phyloP scores from a whole-genome alignment of 2,888 invertebrate species.

The Hartigia nigra region DNA sequence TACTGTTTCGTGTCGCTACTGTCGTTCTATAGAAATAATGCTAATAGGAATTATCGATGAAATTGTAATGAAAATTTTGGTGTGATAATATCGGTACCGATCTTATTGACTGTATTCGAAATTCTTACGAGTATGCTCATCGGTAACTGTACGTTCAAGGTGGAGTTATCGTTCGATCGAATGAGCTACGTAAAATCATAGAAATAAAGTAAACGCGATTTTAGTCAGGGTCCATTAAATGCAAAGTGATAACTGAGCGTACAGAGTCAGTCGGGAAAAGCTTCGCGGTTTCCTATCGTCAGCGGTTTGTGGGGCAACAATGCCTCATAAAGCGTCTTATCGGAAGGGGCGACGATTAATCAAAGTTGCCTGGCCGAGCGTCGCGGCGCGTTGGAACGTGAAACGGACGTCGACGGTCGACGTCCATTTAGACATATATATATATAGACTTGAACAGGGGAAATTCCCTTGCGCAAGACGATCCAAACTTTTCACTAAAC shows the following conservation, averaged over 20 bases:
- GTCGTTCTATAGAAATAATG: not conserved
- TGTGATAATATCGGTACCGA: no score
- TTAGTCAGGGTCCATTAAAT: not conserved
- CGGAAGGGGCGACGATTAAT: conserved; percentile 29
- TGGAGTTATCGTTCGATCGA: not conserved
- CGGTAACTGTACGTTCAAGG: not conserved
- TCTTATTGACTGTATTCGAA: no score
- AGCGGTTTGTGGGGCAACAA: conserved; percentile 22
- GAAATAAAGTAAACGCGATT: not conserved
- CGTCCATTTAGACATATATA: not conserved
- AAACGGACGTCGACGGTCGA: not conserved
- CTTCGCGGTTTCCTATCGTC: not conserved
- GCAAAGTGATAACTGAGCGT: not conserved
- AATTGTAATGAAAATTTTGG: no score
- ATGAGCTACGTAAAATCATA: not conserved
- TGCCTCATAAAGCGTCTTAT: conserved; percentile 33
- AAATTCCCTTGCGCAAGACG: no score
- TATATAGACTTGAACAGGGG: not conserved
- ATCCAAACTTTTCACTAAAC: not conserved
- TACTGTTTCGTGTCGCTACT: not conserved
- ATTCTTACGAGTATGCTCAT: no score
- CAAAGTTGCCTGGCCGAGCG: conserved; percentile 13
- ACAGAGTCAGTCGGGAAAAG: not conserved
- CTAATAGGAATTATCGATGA: not conserved
- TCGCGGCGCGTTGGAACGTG: conserved; percentile 1